Evolutionary conservation across 2,888 invertebrate species (phyloP), one percentile per base, ranked within the genome.

Genomic region (Lithophane ornitopus): DNA sequence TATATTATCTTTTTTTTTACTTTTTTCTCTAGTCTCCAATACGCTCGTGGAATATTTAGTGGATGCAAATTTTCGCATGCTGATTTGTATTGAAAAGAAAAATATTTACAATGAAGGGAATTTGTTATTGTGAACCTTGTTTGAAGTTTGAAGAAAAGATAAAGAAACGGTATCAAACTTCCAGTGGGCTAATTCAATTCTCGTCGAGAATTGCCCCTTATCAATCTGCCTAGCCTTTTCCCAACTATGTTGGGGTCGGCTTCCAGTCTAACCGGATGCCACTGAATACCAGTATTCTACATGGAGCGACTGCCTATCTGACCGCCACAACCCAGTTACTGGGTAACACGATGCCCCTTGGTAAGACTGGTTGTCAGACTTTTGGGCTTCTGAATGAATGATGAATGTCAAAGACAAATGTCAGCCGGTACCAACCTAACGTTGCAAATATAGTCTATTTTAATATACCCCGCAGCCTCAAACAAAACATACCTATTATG

Each of bases 81-180:
- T 81, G 81, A 81, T 84, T 84, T 78, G 44, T 80, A 68, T 80
- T 82, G 70, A 68, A 82, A 82, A 82, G 75, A 76, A 80, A 80
- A 82, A 82, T 80, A 82, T 76, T 56, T 59, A n/a, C 67, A 77
- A 54, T 49, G n/a, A 76, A 73, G 14, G 34, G 70, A 70, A 70
- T 73, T 74, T 49, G 34, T 49, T 59, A 63, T 63, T 68, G 26
- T 52, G 28, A 70, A 62, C 12, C 34, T 56, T 65, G 26, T 70
- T 66, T n/a, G 39, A 41, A 63, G 46, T 19, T 63, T 68, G 19
- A 59, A 58, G 14, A 44, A 59, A 76, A 63, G 41, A 44, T 34
- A 63, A 34, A 62, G 19, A 67, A 34, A 58, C n/a, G 22, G 19
- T 28, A n/a, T 49, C 7, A 34, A 46, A 41, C 41, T 56, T 34